Base-by-base conservation (phyloP, 30 jellyfish, hydroid and myxozoan genomes). In the Clytia hemisphaerica region DNA sequence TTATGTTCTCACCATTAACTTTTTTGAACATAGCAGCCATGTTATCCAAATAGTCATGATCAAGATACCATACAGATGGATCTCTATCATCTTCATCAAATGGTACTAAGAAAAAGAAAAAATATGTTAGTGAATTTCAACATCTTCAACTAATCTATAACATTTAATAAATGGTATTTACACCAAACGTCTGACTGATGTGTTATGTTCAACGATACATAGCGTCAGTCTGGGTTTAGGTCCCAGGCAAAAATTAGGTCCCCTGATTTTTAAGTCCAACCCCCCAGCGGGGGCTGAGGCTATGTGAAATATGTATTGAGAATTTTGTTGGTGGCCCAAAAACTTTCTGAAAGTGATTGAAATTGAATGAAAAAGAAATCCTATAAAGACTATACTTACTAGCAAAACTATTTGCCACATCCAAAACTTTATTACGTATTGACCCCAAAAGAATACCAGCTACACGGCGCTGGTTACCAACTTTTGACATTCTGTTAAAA, bases 1-100 rank as follows among this genome's bases (percentile, higher is more conserved):
- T n/a, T n/a, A n/a, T n/a, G n/a, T n/a, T n/a, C n/a, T n/a, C n/a
- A 88, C 97, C 97, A 80, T 90, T 90, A 1, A 90, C 98, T 83
- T 90, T 90, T 69, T 90, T 82, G 76, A 82, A 90, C 98, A 90
- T 90, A n/a, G 88, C 79, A 6, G 93, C 80, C 98, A 90, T 90
- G 31, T 61, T 75, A 3, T 90, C 98, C 36, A 83, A 60, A 45
- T 90, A 90, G 55, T 90, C 98, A 53, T 82, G 98, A 61, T 90
- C 98, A 24, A 90, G 47, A 53, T 59, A 82, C 98, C 98, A 90
- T 18, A 88, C 93, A 49, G 82, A 33, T 0, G 87, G 80, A 27
- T 88, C 97, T 69, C 80, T 80, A 28, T 88, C 97, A 68, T 88
- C 97, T 70, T 88, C 97, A 88, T 88, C 97, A 88, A 88, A 88